These are phyloP conservation scores for Platerodrilus igneus DNA, from an alignment of 2,888 invertebrate genomes.

Conservation along the genomic window DNA sequence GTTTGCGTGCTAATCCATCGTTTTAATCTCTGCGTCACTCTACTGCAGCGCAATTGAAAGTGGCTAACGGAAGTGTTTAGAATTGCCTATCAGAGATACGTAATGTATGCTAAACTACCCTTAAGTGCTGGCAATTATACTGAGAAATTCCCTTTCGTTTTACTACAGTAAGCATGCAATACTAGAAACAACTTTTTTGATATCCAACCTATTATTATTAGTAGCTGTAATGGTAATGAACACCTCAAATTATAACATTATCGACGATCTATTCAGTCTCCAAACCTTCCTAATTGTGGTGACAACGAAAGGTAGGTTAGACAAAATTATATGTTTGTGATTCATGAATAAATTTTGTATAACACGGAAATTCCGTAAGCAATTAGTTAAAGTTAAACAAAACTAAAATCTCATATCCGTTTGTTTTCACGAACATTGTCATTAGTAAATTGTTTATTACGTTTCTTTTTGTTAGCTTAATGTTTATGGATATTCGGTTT, in stretches of 20 bases:
- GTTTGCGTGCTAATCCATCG: slow-evolving; percentile 28
- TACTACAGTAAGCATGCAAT: too few relatives aligned
- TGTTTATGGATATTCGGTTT: slow-evolving; percentile 14
- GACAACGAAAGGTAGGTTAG: too few relatives aligned
- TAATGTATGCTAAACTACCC: slow-evolving; percentile 50
- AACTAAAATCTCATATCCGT: slow-evolving; percentile 41
- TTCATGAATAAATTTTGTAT: slow-evolving; percentile 17
- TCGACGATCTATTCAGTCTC: neutral
- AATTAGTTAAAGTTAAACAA: slow-evolving; percentile 30
- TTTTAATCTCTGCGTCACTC: slow-evolving; percentile 26
- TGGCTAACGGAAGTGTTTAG: slow-evolving; percentile 48
- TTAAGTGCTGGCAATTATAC: slow-evolving; percentile 49
- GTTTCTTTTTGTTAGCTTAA: slow-evolving; percentile 11
- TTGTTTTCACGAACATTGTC: slow-evolving; percentile 27
- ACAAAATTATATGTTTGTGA: slow-evolving; percentile 15
- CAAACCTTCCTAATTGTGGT: too few relatives aligned
- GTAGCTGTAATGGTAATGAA: neutral
- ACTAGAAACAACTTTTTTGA: too few relatives aligned
- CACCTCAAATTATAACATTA: neutral
- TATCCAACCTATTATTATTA: too few relatives aligned
- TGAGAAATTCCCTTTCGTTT: slow-evolving; percentile 31
- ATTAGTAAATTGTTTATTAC: slow-evolving; percentile 12
- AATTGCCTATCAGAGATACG: slow-evolving; percentile 45
- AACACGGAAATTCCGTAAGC: slow-evolving; percentile 22
- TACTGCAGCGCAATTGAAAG: slow-evolving; percentile 44